Base-by-base conservation (phyloP, 2,888 invertebrate species). In the Dicycla oo region DNA sequence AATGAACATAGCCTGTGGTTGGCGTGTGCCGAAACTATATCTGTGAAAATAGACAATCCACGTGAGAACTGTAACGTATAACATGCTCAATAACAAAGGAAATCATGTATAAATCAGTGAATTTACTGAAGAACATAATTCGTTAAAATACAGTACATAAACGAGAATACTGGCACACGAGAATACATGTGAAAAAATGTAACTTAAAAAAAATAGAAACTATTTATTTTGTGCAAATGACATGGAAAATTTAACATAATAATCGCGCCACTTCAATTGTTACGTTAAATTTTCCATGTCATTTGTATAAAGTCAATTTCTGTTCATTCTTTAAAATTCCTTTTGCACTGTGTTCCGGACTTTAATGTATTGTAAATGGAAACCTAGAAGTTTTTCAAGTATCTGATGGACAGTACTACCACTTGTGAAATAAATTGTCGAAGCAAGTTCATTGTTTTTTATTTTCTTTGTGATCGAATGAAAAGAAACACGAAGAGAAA, bases 1-100 rank as follows among this genome's bases (percentile, higher is more conserved):
- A 98, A 93, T 78, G 98, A 97, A 88, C 97, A 98, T 78, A 98
- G 94, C 80, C 97, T 97, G 84, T 97, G 97, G 81, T 96, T 96
- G 64, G 96, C 95, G 91, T 97, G 97, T 20, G 98, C 97, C 62
- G 96, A 93, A 85, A 97, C 92, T 88, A 98, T 97, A 91, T 97
- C 98, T 98, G 94, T 62, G 73, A 80, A 75, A 75, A 88, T 53
- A 67, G 45, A 68, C 15, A 62, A 34, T 63, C 18, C 13, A 58
- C 13, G 15, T 75, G 23, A 64, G 15, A 53, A 40, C 38, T 26
- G 30, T 23, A 18, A n/a, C n/a, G n/a, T n/a, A n/a, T 56, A 30
- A 30, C 26, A 45, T 45, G 45, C 26, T 61, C 43, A 45, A 15
- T 43, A 20, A 26, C 7, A 60, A 43, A 26, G 13, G 13, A 26